These are phyloP conservation scores for Actenoides lindsayi DNA, from an alignment of 2,113 vertebrate genomes.

Conservation along the genomic window DNA sequence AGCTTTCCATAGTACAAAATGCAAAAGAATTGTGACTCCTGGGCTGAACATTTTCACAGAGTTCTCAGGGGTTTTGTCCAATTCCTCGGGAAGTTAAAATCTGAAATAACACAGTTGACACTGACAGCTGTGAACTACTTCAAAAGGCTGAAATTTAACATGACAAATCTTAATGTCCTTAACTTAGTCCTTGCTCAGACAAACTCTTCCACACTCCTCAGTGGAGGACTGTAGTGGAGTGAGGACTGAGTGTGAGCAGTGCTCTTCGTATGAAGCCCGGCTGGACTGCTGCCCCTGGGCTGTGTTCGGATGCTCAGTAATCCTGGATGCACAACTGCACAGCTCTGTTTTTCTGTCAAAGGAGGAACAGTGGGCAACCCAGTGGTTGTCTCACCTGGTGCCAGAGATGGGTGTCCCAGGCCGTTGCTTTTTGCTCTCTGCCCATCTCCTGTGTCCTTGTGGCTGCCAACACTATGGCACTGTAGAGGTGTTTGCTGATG, in stretches of 20 bases:
- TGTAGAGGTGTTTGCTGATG: background rate
- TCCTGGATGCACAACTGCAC: background rate
- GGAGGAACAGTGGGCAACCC: fast-evolving
- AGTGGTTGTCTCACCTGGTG: background rate
- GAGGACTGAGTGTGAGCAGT: background rate
- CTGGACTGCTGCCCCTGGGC: background rate
- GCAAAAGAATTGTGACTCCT: background rate
- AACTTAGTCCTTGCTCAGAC: background rate
- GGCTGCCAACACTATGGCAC: background rate
- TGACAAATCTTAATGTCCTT: background rate
- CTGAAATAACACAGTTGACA: background rate
- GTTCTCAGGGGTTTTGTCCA: constrained; percentile 28
- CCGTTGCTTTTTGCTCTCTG: background rate
- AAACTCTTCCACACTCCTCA: background rate
- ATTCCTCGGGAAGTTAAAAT: constrained; percentile 52
- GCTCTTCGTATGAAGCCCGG: fast-evolving
- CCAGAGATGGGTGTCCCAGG: background rate
- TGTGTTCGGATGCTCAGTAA: background rate
- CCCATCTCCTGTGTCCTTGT: fast-evolving
- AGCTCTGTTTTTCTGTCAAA: background rate
- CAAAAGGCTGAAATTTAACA: constrained; percentile 42
- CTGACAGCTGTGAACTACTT: background rate
- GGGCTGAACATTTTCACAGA: background rate
- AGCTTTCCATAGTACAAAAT: background rate
- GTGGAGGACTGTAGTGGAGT: background rate